These are phyloP conservation scores for Idris sp. DNA, from an alignment of 1,140 invertebrate genomes.

Conservation along the genomic window DNA sequence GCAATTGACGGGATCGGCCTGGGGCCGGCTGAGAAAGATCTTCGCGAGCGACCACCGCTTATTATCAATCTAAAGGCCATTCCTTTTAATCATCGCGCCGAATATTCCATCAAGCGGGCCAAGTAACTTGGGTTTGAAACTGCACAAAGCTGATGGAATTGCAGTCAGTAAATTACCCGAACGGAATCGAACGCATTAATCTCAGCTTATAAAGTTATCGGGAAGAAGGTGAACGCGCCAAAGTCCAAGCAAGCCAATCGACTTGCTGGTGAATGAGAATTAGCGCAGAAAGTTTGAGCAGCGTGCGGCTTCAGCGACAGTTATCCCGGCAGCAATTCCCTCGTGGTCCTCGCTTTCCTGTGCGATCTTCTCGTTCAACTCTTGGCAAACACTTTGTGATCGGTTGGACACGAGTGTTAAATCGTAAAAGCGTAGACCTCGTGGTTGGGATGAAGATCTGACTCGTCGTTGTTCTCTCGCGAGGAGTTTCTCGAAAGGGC, in stretches of 20 bases:
- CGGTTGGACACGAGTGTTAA: constrained; percentile 46
- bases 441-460: constrained; percentile 58
- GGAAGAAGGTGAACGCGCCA: constrained; percentile 44
- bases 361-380: constrained; percentile 19
- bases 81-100: constrained; percentile 50
- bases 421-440: constrained; percentile 56
- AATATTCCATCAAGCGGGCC: constrained; percentile 53
- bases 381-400: constrained; percentile 20
- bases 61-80: constrained; percentile 55
- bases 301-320: constrained; percentile 40
- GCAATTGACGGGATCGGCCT: constrained; percentile 3
- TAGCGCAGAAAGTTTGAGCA: constrained; percentile 55
- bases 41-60: constrained; percentile 22
- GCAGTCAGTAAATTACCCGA: constrained; percentile 54
- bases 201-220: constrained; percentile 58
- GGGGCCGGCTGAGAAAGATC: constrained; percentile 2
- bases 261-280: constrained; percentile 55
- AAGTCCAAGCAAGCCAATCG: constrained; percentile 53
- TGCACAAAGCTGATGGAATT: constrained; percentile 46
- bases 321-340: constrained; percentile 35
- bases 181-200: constrained; percentile 60
- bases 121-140: constrained; percentile 27
- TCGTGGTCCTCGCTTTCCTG: constrained; percentile 3
- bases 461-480: constrained; percentile 55
- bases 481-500: constrained; percentile 59